Percentiles rank a stretch among this genome's conserved stretches.
Evolutionary conservation across 1,140 invertebrate genomes (phyloP).

Genomic region (Aporrectodea caliginosa): DNA sequence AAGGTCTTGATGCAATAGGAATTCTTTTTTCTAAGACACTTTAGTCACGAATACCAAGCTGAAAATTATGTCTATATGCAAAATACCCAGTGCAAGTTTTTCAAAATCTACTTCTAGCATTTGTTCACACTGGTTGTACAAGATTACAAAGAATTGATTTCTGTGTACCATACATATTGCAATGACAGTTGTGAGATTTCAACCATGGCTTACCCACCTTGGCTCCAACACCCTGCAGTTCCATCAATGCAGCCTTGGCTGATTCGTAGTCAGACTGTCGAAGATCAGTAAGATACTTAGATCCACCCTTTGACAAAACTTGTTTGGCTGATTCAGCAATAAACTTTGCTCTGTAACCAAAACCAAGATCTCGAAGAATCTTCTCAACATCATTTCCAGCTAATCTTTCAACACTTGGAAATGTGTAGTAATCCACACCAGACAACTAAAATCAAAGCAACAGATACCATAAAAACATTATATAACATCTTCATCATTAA

Average conservation of each 20-base stretch:
- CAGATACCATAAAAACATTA: too few relatives aligned
- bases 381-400: slow-evolving; percentile 56
- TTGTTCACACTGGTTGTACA: too few relatives aligned
- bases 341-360: slow-evolving; percentile 77
- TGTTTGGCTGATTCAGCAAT: slow-evolving; percentile 70
- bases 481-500: too few relatives aligned
- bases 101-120: too few relatives aligned
- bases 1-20: not conserved
- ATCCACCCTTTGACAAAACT: slow-evolving; percentile 66
- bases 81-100: too few relatives aligned
- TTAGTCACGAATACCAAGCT: too few relatives aligned
- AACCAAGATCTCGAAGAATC: slow-evolving; percentile 70
- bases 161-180: too few relatives aligned
- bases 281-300: slow-evolving; percentile 69
- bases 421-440: slow-evolving; percentile 68
- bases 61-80: too few relatives aligned
- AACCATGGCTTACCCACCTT: slow-evolving; percentile 64
- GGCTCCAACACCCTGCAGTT: slow-evolving; percentile 78
- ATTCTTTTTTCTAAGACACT: not conserved
- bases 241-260: slow-evolving; percentile 67
- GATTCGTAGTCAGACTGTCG: slow-evolving; percentile 67
- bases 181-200: too few relatives aligned
- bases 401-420: slow-evolving; percentile 72
- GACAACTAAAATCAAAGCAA: slow-evolving; percentile 56
- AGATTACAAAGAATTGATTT: too few relatives aligned